Evolutionary conservation across 2,888 invertebrate genomes (phyloP).

Genomic region (Drosophila trichaetosa): DNA sequence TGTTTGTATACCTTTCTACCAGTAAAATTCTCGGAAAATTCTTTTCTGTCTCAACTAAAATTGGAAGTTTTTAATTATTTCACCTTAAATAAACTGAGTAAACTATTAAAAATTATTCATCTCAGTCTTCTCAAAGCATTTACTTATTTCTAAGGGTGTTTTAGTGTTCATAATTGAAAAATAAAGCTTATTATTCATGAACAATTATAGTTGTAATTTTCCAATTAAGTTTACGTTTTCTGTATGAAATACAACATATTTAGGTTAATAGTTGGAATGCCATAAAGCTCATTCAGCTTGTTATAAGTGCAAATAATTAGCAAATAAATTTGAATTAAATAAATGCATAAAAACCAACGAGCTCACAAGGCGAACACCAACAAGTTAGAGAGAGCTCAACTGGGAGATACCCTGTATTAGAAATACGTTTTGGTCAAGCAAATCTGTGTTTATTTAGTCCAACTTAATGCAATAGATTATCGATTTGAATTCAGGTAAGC

Average conservation of each 20-base stretch:
- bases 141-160: background rate
- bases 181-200: background rate
- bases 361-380: slow-evolving; percentile 4
- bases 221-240: background rate
- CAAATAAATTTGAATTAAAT: slow-evolving; percentile 45
- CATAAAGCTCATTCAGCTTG: background rate
- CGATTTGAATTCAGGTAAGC: background rate
- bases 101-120: background rate
- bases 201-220: background rate
- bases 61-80: background rate
- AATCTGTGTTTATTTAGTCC: background rate
- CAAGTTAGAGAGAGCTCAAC: background rate
- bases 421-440: background rate
- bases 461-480: background rate
- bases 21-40: background rate
- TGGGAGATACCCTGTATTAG: background rate
- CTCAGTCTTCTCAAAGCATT: background rate
- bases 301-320: slow-evolving; percentile 16
- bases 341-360: slow-evolving; percentile 29
- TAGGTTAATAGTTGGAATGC: background rate
- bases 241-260: background rate
- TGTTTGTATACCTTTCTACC: background rate
- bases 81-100: background rate
- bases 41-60: background rate
- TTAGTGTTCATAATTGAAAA: background rate